Evolutionary conservation across 2,113 vertebrate genomes (phyloP), one percentile per base, ranked within the genome.

Genomic region (Corynorhinus townsendii): DNA sequence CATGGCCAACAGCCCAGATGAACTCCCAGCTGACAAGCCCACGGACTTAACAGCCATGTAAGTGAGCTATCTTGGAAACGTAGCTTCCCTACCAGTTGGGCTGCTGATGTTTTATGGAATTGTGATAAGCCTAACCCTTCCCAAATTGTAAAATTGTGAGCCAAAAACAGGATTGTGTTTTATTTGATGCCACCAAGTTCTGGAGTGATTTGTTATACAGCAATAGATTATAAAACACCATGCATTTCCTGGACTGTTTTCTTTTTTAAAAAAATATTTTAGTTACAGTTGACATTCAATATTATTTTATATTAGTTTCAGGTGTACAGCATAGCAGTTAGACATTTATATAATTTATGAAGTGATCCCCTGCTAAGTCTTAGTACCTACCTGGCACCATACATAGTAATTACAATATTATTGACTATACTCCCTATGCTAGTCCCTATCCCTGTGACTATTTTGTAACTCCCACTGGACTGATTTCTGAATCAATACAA

Each of bases 121-220:
- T 5, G 0, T 11, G 33, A 86, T 66, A 64, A 89, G 7, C 20
- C 35, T 1, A 85, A 90, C 35, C 71, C 93, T 91, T n/a, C 49
- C 64, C 33, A 56, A 26, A 66, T 80, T 90, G 15, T 66, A 69
- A 86, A 73, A 82, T 73, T 91, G 19, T 82, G 62, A 91, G 62
- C 86, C 54, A 93, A 79, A 92, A 86, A 47, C 69, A 49, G 73
- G 80, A 86, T 54, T 73, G n/a, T 71, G 91, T 76, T 76, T 94
- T 84, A 82, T 93, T 84, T 72, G 75, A 90, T 92, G 52, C 66
- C 30, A 56, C 40, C 56, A 71, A 79, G 64, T 87, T 91, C 49
- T 90, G 56, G 35, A 72, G n/a, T 90, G 24, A 93, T 66, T 72
- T 89, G 71, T 90, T 94, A 81, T 33, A 84, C 2, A 72, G 66